Evolutionary conservation across 2,113 vertebrate genomes (phyloP).

Genomic region (Otolemur garnettii): DNA sequence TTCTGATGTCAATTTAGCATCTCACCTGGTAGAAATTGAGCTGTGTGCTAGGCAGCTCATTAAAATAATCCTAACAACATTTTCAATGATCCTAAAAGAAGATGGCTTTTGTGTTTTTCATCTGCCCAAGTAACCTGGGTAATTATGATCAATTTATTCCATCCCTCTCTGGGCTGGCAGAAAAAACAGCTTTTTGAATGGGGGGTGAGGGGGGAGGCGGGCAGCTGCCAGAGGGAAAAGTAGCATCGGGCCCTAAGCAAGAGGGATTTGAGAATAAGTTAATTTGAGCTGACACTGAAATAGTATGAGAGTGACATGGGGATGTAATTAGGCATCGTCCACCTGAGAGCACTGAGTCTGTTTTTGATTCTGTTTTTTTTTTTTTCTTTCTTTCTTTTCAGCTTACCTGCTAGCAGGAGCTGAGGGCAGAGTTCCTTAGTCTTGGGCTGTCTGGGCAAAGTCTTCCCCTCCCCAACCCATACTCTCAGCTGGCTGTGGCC

Average conservation of each 20-base stretch:
- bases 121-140: neutral
- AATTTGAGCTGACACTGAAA: neutral
- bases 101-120: neutral
- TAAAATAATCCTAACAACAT: neutral
- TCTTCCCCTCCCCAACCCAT: fast-evolving
- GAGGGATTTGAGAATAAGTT: neutral
- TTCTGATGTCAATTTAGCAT: neutral
- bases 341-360: neutral
- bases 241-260: neutral
- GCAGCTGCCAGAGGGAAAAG: neutral
- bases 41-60: fast-evolving
- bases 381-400: no score
- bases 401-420: neutral
- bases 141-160: neutral
- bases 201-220: neutral
- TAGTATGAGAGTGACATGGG: neutral
- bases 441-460: neutral
- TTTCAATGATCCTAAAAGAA: neutral
- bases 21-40: neutral
- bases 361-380: neutral
- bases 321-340: neutral
- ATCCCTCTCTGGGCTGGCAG: fast-evolving
- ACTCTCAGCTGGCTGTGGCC: neutral
- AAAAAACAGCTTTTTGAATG: neutral
- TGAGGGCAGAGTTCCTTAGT: neutral